A percentile compares a stretch with the other conserved stretches of the same genome.
phyloP scores from a whole-genome alignment of 1,140 invertebrate genomes.

The Brachionus sp. region DNA sequence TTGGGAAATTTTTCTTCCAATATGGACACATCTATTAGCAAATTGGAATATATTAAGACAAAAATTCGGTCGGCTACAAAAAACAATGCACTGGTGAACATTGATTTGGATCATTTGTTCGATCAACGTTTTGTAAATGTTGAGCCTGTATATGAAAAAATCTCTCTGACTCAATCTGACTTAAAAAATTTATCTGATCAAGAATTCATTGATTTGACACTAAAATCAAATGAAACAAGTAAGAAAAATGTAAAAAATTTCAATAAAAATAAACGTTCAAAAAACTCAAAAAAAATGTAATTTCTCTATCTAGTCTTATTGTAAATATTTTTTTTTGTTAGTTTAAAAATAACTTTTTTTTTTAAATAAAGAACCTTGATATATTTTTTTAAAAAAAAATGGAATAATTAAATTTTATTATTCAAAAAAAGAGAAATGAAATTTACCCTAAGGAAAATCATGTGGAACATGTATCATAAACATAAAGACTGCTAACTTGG shows the following conservation, averaged over 20 bases:
- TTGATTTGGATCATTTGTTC: constrained; percentile 26
- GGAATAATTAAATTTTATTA: too few species aligned
- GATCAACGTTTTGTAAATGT: background rate
- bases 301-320: too few species aligned
- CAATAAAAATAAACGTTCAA: background rate
- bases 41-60: background rate
- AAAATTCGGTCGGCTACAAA: background rate
- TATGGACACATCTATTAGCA: background rate
- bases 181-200: background rate
- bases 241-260: background rate
- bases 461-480: too few species aligned
- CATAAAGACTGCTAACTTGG: too few species aligned
- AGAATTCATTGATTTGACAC: constrained; percentile 15
- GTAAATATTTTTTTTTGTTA: too few species aligned
- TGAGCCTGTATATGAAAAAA: constrained; percentile 6
- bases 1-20: background rate
- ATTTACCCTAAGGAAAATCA: too few species aligned
- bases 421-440: too few species aligned
- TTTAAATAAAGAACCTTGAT: too few species aligned
- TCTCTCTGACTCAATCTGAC: background rate
- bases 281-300: constrained; percentile 6
- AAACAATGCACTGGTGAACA: constrained; percentile 1
- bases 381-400: too few species aligned
- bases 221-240: background rate
- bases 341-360: too few species aligned